These are phyloP conservation scores for Aphelenchoides bicaudatus DNA, from an alignment of 2,888 invertebrate species.

Conservation along the genomic window DNA sequence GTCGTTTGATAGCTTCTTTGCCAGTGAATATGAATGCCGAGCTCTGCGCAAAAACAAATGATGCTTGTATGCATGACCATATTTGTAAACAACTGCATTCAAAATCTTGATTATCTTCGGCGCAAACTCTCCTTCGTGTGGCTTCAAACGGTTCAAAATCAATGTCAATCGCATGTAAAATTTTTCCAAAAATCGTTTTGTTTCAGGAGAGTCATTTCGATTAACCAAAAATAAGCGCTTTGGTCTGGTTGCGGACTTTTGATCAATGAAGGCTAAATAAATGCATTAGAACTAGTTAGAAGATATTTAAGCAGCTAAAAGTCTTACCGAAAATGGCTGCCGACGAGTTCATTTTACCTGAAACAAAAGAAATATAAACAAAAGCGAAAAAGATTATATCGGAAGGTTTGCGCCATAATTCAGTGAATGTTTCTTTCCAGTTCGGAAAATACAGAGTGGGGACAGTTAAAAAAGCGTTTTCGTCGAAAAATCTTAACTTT, in stretches of 20 bases:
- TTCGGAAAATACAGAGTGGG: no score
- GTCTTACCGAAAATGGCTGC: no score
- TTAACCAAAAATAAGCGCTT: slow-evolving; percentile 14
- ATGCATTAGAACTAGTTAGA: background rate
- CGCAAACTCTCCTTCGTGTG: background rate
- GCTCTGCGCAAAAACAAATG: slow-evolving; percentile 33
- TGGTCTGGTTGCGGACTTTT: background rate
- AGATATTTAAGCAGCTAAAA: background rate
- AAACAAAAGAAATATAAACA: no score
- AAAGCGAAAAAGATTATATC: no score
- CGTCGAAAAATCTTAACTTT: no score
- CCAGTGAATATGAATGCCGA: slow-evolving; percentile 23
- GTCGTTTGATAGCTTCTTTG: slow-evolving; percentile 20
- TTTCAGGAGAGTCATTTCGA: background rate
- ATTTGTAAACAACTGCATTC: slow-evolving; percentile 35
- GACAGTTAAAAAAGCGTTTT: no score
- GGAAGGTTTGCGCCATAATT: no score
- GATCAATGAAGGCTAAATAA: background rate
- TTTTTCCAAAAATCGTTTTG: background rate
- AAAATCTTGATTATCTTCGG: slow-evolving; percentile 21
- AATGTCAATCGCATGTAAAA: background rate
- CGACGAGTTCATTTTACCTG: no score
- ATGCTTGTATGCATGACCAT: slow-evolving; percentile 31
- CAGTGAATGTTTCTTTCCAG: no score
- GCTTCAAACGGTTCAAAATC: background rate